These are phyloP conservation scores for Theonella swinhoei DNA, from an alignment of 37 sponge, comb jelly and placozoan genomes.

Conservation along the genomic window DNA sequence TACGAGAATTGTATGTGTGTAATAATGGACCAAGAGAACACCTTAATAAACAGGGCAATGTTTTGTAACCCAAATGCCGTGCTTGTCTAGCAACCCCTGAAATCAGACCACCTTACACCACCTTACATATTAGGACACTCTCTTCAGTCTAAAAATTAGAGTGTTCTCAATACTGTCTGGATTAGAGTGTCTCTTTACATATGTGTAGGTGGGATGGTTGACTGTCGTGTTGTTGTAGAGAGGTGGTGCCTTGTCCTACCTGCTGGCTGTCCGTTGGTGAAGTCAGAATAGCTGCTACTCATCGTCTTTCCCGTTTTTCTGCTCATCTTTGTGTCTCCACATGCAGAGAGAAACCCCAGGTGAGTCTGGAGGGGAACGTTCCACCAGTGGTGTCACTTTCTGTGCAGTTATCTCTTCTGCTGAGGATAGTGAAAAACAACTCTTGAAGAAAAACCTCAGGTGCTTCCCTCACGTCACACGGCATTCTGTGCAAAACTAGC, in stretches of 20 bases:
- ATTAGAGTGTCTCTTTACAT: no score
- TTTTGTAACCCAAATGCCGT: no score
- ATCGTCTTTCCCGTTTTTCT: conserved; percentile 56
- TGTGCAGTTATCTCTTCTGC: conserved; percentile 38
- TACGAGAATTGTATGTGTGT: no score
- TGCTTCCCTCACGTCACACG: conserved; percentile 14
- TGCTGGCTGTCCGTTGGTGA: conserved; percentile 31
- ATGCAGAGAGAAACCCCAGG: conserved; percentile 82
- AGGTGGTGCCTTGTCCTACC: conserved; percentile 70
- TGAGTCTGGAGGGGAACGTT: not conserved
- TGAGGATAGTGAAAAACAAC: conserved; percentile 53
- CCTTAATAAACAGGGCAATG: no score
- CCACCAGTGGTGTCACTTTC: not conserved
- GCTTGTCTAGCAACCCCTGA: no score
- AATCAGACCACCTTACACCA: no score
- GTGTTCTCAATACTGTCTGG: no score
- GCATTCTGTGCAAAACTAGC: conserved; percentile 23
- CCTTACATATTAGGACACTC: no score
- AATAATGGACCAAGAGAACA: no score
- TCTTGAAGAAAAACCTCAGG: not conserved
- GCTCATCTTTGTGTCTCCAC: conserved; percentile 54
- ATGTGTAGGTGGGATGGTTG: conserved; percentile 54
- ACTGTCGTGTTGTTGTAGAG: conserved; percentile 73
- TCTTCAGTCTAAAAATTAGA: no score
- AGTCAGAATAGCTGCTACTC: conserved; percentile 58